Percentiles rank a stretch among this genome's conserved stretches.
These are phyloP conservation scores for Tympanuchus pallidicinctus DNA, from an alignment of 2,113 vertebrate species.

Conservation along the genomic window DNA sequence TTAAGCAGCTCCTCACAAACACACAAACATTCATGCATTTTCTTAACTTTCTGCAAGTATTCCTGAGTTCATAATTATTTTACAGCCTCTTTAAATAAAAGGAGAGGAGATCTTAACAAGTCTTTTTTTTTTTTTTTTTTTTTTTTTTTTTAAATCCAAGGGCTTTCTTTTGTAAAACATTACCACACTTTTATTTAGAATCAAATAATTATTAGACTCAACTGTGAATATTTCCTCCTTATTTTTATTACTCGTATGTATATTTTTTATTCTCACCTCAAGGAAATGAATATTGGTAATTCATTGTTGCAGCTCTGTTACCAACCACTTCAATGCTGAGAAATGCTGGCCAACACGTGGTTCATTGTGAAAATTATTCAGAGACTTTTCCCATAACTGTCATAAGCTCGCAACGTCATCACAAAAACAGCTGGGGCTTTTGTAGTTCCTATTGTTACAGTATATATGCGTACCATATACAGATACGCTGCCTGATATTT, in stretches of 20 bases:
- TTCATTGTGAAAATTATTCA: constrained; percentile 1
- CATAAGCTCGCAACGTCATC: constrained; percentile 10
- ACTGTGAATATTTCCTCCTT: neutral
- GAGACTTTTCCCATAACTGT: neutral
- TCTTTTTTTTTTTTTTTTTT: neutral
- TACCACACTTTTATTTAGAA: neutral
- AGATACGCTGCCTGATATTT: neutral
- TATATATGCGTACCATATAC: neutral
- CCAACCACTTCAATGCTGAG: neutral
- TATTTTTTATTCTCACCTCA: neutral
- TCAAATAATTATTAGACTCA: neutral
- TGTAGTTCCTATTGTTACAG: neutral
- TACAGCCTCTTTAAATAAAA: neutral
- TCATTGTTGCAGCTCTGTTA: neutral
- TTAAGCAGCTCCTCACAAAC: neutral
- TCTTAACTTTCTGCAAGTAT: neutral
- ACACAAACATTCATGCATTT: neutral
- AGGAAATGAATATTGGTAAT: neutral
- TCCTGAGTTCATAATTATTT: neutral
- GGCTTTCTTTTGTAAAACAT: neutral
- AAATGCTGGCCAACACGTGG: neutral
- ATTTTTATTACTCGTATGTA: neutral
- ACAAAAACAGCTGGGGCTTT: constrained; percentile 28
- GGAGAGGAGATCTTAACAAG: neutral
- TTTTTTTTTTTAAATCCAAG: neutral